Conservation (phyloP, 2,888 invertebrate genomes). For the Mythimna vitellina region DNA sequence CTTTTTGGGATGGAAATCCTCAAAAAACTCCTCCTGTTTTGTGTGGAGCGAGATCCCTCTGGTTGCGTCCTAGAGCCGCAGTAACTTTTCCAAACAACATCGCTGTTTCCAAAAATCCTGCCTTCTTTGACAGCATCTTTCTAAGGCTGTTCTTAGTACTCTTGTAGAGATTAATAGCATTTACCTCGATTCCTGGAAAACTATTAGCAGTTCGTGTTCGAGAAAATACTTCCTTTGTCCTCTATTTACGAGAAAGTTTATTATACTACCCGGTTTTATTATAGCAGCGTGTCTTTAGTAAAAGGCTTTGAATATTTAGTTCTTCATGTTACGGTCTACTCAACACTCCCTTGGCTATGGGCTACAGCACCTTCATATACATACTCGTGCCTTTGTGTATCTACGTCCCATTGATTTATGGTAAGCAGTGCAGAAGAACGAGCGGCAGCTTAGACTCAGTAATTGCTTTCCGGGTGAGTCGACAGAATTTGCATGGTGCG, state of each 20-base stretch:
- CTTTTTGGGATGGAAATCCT: too few species aligned
- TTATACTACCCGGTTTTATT: neutral
- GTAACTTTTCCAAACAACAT: too few species aligned
- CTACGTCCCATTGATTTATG: conserved; percentile 71
- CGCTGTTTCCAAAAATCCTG: too few species aligned
- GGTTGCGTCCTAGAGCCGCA: too few species aligned
- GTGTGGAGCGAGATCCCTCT: too few species aligned
- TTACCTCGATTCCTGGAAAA: conserved; percentile 8
- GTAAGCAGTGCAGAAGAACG: conserved; percentile 70
- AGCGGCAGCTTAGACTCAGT: conserved; percentile 70
- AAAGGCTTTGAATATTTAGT: conserved; percentile 17
- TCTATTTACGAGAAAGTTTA: neutral
- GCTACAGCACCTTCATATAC: conserved; percentile 31
- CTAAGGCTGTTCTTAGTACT: conserved; percentile 3
- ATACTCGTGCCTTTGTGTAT: conserved; percentile 36
- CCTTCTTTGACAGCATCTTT: neutral
- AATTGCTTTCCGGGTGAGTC: conserved; percentile 80
- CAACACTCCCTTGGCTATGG: neutral
- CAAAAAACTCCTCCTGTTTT: too few species aligned
- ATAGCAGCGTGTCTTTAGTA: neutral
- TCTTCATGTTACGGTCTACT: conserved; percentile 3
- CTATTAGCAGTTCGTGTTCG: neutral
- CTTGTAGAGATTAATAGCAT: neutral
- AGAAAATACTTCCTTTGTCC: neutral
- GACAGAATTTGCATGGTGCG: conserved; percentile 75